phyloP scores from a whole-genome alignment of 1,140 invertebrate genomes.

The Drosophila punjabiensis region DNA sequence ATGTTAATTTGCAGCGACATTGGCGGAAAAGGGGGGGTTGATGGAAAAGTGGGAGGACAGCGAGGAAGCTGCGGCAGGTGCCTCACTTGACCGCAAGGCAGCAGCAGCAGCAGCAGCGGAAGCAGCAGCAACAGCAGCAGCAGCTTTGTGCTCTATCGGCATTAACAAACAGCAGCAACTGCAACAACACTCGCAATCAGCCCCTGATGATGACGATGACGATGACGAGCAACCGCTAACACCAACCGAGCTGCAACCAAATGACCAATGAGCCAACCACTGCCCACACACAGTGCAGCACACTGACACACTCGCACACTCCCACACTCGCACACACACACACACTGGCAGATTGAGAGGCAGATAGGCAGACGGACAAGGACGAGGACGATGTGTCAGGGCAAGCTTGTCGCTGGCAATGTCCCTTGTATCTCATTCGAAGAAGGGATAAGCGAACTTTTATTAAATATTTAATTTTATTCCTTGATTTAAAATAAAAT shows the following conservation, averaged over 20 bases:
- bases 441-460: background rate
- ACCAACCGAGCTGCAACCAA: constrained; percentile 76
- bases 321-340: background rate
- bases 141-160: constrained; percentile 60
- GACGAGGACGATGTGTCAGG: constrained; percentile 42
- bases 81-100: constrained; percentile 47
- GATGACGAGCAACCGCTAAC: constrained; percentile 71
- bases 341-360: background rate
- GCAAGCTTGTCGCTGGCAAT: constrained; percentile 44
- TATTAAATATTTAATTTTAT: background rate
- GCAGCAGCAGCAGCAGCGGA: background rate
- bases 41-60: constrained; percentile 4
- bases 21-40: constrained; percentile 5
- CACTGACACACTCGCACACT: background rate
- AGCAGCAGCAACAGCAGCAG: background rate
- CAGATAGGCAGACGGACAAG: constrained; percentile 11
- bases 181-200: constrained; percentile 71
- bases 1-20: constrained; percentile 76
- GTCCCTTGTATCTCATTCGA: background rate
- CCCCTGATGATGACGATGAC: constrained; percentile 56
- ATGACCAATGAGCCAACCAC: constrained; percentile 79
- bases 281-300: constrained; percentile 36
- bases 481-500: background rate
- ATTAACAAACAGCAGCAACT: constrained; percentile 56
- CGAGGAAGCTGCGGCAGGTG: constrained; percentile 47